Conservation (phyloP, 2,888 invertebrate species). For the Iselma pallidipennis region DNA sequence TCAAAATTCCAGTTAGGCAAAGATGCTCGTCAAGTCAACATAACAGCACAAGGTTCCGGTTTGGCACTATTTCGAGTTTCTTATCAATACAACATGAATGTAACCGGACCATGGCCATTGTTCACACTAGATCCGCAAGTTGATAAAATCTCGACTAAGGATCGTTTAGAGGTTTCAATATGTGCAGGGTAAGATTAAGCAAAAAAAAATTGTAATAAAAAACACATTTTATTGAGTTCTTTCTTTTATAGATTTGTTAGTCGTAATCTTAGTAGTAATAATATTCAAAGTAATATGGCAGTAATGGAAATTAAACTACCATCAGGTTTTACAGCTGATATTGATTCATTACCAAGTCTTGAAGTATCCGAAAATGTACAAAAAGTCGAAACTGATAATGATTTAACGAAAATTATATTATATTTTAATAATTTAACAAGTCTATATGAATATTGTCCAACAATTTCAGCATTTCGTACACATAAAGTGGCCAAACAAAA, state of each 20-base stretch:
- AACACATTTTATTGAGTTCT: no score
- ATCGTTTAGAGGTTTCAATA: constrained; percentile 78
- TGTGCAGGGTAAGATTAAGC: constrained; percentile 81
- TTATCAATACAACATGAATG: constrained; percentile 81
- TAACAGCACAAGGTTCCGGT: constrained; percentile 80
- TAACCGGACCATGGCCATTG: constrained; percentile 84
- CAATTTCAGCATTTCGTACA: constrained; percentile 80
- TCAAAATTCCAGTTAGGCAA: constrained; percentile 55
- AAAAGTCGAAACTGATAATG: constrained; percentile 70
- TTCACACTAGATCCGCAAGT: constrained; percentile 86
- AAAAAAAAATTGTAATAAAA: no score
- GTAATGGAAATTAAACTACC: constrained; percentile 88
- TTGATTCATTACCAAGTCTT: constrained; percentile 69
- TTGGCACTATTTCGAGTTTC: constrained; percentile 77
- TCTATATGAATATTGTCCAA: constrained; percentile 73
- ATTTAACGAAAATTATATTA: constrained; percentile 67
- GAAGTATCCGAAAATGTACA: constrained; percentile 64
- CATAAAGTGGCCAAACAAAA: constrained; percentile 85
- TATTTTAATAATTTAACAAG: constrained; percentile 71
- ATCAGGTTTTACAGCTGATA: constrained; percentile 87
- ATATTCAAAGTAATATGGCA: constrained; percentile 83
- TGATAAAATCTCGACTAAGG: constrained; percentile 75
- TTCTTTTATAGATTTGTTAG: constrained; percentile 63
- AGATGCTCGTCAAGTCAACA: constrained; percentile 66
- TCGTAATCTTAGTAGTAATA: constrained; percentile 61